Conservation (phyloP, 1,140 invertebrate species). For the Aradophagus sp. region DNA sequence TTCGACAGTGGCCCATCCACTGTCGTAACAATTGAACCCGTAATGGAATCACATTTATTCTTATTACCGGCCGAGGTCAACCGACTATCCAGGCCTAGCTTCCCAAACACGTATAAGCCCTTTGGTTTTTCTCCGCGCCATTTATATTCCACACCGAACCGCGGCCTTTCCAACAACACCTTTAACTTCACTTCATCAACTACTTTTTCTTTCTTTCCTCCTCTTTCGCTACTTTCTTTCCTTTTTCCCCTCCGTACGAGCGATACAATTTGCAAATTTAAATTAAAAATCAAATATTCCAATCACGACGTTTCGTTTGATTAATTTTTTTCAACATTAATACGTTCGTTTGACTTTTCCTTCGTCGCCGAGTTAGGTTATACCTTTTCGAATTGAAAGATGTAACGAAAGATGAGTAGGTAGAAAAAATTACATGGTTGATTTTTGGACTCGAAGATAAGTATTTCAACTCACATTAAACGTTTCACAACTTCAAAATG, state of each 20-base stretch:
- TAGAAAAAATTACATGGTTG: too few relatives aligned
- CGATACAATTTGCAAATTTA: neutral
- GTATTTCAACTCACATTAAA: too few relatives aligned
- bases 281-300: neutral
- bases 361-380: too few relatives aligned
- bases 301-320: too few relatives aligned
- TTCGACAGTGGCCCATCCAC: slow-evolving; percentile 65
- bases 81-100: slow-evolving; percentile 53
- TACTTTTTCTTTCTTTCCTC: slow-evolving; percentile 32
- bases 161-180: slow-evolving; percentile 40
- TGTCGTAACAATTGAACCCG: slow-evolving; percentile 74
- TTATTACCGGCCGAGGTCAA: slow-evolving; percentile 75
- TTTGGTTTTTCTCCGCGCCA: slow-evolving; percentile 19
- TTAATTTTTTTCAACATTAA: too few relatives aligned
- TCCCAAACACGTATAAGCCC: slow-evolving; percentile 55
- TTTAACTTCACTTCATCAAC: slow-evolving; percentile 47
- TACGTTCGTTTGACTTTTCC: too few relatives aligned
- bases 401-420: too few relatives aligned
- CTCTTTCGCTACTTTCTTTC: slow-evolving; percentile 15
- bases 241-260: neutral
- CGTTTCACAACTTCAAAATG: too few relatives aligned
- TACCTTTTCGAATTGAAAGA: too few relatives aligned
- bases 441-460: too few relatives aligned
- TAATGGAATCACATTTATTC: slow-evolving; percentile 77
- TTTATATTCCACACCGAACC: slow-evolving; percentile 50